phyloP scores from a whole-genome alignment of 2,888 invertebrate species.

The Stenichneumon culpator region DNA sequence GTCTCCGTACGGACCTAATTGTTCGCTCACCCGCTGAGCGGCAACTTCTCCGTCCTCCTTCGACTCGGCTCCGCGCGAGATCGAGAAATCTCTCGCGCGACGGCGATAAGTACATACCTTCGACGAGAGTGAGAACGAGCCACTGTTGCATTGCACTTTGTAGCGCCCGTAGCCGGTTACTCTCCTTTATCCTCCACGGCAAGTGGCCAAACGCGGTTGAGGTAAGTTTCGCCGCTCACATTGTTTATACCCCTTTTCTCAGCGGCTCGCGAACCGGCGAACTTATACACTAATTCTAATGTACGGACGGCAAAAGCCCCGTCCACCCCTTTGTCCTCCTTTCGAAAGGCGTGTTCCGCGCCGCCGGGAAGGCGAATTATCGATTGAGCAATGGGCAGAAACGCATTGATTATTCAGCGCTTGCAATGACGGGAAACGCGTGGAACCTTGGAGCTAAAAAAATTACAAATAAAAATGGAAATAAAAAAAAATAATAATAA shows the following conservation, averaged over 20 bases:
- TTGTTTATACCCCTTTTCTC: conserved; percentile 12
- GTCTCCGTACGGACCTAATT: conserved; percentile 65
- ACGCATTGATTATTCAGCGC: conserved; percentile 56
- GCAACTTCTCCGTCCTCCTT: conserved; percentile 50
- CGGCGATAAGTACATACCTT: conserved; percentile 21
- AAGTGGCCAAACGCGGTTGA: conserved; percentile 11
- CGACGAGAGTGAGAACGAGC: conserved; percentile 67
- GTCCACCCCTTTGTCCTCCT: conserved; percentile 19
- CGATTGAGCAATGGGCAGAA: conserved; percentile 45
- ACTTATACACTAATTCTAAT: conserved; percentile 41
- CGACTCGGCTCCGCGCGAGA: conserved; percentile 19
- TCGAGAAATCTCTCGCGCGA: conserved; percentile 60
- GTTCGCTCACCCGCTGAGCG: conserved; percentile 67
- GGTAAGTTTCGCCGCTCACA: conserved; percentile 49
- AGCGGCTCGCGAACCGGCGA: conserved; percentile 41
- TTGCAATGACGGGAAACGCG: conserved; percentile 44
- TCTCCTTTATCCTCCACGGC: conserved; percentile 12
- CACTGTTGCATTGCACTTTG: conserved; percentile 43
- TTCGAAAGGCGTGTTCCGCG: conserved; percentile 17
- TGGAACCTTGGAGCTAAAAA: neutral
- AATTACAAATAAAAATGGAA: neutral
- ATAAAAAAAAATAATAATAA: conserved; percentile 1
- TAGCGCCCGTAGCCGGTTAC: neutral
- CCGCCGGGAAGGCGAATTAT: conserved; percentile 50
- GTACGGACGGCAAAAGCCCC: neutral